Evolutionary conservation across 2,888 invertebrate species (phyloP).

Genomic region (Sturmia bella): DNA sequence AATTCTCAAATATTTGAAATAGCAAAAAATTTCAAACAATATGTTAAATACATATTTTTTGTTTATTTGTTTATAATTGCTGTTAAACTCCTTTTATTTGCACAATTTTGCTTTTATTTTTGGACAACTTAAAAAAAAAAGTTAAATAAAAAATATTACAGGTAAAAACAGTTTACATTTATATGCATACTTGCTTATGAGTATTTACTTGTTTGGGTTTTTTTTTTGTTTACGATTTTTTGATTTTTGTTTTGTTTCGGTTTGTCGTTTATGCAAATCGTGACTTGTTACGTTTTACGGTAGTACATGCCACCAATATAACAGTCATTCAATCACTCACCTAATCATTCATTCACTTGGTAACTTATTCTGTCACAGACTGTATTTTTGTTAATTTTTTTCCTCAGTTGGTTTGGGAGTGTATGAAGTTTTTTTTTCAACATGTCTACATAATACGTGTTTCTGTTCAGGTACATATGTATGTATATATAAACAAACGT

Average conservation of each 20-base stretch:
- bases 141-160: not conserved
- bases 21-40: constrained; percentile 20
- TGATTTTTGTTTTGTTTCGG: not conserved
- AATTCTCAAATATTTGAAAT: constrained; percentile 43
- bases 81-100: constrained; percentile 60
- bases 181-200: constrained; percentile 23
- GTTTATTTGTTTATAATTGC: constrained; percentile 68
- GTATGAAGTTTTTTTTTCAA: not conserved
- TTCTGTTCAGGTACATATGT: not conserved
- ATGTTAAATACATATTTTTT: constrained; percentile 51
- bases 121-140: constrained; percentile 3
- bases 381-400: constrained; percentile 32
- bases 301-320: constrained; percentile 65
- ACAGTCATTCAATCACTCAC: constrained; percentile 65
- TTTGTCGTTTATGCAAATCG: constrained; percentile 69
- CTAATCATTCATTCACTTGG: constrained; percentile 61
- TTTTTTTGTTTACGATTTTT: constrained; percentile 2
- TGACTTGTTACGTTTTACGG: constrained; percentile 68
- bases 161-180: not conserved
- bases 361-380: constrained; percentile 63
- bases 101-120: constrained; percentile 35
- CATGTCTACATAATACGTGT: constrained; percentile 27
- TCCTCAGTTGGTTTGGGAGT: constrained; percentile 25
- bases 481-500: not conserved
- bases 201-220: constrained; percentile 15